phyloP scores from a whole-genome alignment of 2,888 invertebrate genomes.

The Lottia scabra region DNA sequence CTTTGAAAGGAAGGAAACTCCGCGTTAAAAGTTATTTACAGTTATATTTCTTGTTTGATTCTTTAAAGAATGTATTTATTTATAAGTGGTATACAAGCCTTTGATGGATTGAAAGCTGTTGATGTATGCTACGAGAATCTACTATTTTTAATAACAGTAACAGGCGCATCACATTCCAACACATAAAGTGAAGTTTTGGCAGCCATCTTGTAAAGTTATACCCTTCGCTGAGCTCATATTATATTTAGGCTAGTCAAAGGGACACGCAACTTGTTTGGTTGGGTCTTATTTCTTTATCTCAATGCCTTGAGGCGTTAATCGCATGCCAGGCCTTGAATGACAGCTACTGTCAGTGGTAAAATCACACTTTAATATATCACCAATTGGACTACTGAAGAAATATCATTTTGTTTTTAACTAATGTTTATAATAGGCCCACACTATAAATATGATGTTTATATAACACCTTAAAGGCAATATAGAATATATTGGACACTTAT shows the following conservation, averaged over 20 bases:
- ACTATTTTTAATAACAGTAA: slow-evolving; percentile 7
- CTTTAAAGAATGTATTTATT: not conserved
- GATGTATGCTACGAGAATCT: not conserved
- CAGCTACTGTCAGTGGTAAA: not conserved
- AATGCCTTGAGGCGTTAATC: not conserved
- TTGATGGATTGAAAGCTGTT: too few species aligned
- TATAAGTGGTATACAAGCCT: too few species aligned
- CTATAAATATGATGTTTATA: too few species aligned
- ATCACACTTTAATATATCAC: too few species aligned
- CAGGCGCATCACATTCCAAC: slow-evolving; percentile 16
- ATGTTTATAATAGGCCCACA: too few species aligned
- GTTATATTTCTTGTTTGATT: not conserved
- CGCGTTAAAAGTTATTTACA: not conserved
- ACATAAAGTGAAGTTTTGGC: slow-evolving; percentile 28
- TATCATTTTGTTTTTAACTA: not conserved
- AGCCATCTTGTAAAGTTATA: slow-evolving; percentile 47
- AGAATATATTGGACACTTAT: too few species aligned
- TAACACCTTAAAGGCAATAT: too few species aligned
- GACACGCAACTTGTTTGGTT: not conserved
- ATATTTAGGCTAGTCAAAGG: not conserved
- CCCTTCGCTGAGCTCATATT: slow-evolving; percentile 20
- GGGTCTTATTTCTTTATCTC: slow-evolving; percentile 8
- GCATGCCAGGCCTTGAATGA: slow-evolving; percentile 5
- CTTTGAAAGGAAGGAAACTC: too few species aligned
- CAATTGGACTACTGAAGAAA: too few species aligned